phyloP scores from a whole-genome alignment of 2,888 invertebrate genomes.

The Theristus sp. region DNA sequence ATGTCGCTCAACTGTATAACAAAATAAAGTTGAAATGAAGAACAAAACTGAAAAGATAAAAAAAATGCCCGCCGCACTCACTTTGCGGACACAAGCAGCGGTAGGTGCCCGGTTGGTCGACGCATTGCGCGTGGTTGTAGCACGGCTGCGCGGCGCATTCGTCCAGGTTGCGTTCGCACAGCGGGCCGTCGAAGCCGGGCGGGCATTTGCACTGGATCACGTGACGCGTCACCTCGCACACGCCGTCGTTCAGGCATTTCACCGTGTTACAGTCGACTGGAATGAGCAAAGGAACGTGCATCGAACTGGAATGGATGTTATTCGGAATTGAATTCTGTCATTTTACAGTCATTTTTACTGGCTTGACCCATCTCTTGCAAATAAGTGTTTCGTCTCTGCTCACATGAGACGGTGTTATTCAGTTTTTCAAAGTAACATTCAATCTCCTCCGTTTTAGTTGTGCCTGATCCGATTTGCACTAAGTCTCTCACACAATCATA shows the following conservation, averaged over 20 bases:
- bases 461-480: too few species aligned
- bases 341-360: too few species aligned
- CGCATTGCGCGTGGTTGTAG: slow-evolving; percentile 87
- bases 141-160: slow-evolving; percentile 70
- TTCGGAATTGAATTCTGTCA: too few species aligned
- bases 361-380: too few species aligned
- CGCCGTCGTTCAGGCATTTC: slow-evolving; percentile 21
- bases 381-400: too few species aligned
- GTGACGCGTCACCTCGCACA: slow-evolving; percentile 9
- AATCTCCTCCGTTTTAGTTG: too few species aligned
- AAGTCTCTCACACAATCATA: too few species aligned
- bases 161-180: slow-evolving; percentile 41
- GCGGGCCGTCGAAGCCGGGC: slow-evolving; percentile 21
- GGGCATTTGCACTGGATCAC: slow-evolving; percentile 8
- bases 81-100: slow-evolving; percentile 24
- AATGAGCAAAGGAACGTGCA: background rate
- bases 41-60: too few species aligned
- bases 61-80: slow-evolving; percentile 7
- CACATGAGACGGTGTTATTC: too few species aligned
- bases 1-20: too few species aligned
- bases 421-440: too few species aligned
- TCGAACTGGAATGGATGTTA: background rate
- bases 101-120: slow-evolving; percentile 62
- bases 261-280: slow-evolving; percentile 46
- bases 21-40: too few species aligned